Percentiles rank a stretch among this genome's conserved stretches.
These are phyloP conservation scores for Plectus sambesii DNA, from an alignment of 1,140 invertebrate genomes.

Conservation along the genomic window DNA sequence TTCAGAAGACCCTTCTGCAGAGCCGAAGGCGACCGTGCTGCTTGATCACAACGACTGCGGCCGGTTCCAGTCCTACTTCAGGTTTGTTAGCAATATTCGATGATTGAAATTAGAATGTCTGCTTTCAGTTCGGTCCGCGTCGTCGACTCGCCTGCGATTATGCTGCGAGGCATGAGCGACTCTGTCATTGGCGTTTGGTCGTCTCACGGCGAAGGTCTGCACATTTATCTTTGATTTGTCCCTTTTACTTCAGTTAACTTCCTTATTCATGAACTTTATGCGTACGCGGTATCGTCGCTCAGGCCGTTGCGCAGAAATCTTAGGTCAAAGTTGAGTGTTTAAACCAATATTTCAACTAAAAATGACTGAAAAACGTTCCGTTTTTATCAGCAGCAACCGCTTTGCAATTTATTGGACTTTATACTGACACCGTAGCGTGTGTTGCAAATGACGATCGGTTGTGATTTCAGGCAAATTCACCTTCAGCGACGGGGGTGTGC, in stretches of 20 bases:
- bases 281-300: no score
- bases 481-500: constrained; percentile 50
- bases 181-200: constrained; percentile 80
- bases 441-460: constrained; percentile 2
- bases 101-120: no score
- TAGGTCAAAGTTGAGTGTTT: no score
- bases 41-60: constrained; percentile 75
- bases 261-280: not conserved
- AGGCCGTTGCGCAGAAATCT: no score
- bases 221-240: constrained; percentile 2
- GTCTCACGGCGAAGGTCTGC: constrained; percentile 83
- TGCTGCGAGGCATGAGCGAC: constrained; percentile 73
- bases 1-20: constrained; percentile 18
- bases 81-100: no score
- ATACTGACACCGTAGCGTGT: not conserved
- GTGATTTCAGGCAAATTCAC: constrained; percentile 52
- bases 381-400: no score
- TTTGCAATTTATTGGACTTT: not conserved
- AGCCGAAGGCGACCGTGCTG: constrained; percentile 55
- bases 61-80: constrained; percentile 73
- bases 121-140: constrained; percentile 69
- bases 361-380: no score
- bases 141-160: constrained; percentile 61
- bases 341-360: no score
- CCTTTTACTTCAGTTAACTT: not conserved